Base-by-base conservation (phyloP, 2,797 vertebrate genomes). In the Megaceryle alcyon region DNA sequence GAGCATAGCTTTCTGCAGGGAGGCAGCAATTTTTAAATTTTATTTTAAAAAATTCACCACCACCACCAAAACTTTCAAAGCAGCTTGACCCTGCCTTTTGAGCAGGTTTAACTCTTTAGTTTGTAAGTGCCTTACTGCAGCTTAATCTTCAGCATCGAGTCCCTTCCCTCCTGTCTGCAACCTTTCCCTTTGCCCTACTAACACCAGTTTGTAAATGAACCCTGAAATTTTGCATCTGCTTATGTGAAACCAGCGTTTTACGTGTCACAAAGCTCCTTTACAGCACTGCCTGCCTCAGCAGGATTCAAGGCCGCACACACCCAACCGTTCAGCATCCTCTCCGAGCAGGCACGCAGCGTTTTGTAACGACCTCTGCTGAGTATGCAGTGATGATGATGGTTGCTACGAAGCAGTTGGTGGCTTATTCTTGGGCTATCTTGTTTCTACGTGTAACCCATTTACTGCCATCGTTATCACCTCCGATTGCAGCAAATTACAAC, bases 371-470 rank as follows among this genome's bases (percentile, higher is more conserved):
- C 96, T 87, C 94, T 97, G 94, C 96, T 96, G 94, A 94, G 97
- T 97, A 68, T 66, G 86, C 96, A 96, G 92, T 78, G 91, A 91
- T 90, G 63, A 91, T 75, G 77, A 90, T 92, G 97, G 97, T 98
- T 98, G 97, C 97, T 97, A 92, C 96, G 81, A 98, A 98, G 97
- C 96, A 96, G 97, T 97, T 86, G 97, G 98, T 97, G 97, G 97
- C 97, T 98, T 98, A 98, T 98, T 98, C 98, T 98, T 98, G 98
- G 98, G 98, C 97, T 98, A 37, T 92, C 95, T 94, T 94, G 89
- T 97, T 97, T 97, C 96, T 92, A 91, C 96, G 94, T 97, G 97
- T 96, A 95, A 97, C 97, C 97, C 96, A 91, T 97, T 96, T 97
- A 97, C 61, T 94, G 97, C 96, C 97, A 92, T 98, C 10, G 3